Evolutionary conservation across 2,797 vertebrate genomes (phyloP).

Genomic region (Molossus molossus): DNA sequence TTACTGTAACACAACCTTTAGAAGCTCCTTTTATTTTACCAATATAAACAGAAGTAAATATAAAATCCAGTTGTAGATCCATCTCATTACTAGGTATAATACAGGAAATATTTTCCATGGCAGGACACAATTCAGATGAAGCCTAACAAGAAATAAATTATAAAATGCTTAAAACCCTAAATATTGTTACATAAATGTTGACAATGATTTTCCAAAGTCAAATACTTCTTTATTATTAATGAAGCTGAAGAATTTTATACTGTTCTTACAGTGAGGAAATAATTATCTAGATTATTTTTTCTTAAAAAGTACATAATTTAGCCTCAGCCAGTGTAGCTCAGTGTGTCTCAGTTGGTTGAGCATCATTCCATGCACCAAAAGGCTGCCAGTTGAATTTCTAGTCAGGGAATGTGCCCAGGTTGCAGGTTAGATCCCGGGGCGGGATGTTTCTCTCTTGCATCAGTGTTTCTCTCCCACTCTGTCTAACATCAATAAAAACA

Average conservation of each 20-base stretch:
- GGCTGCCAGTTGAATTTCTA: too few relatives aligned
- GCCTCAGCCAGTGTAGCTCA: too few relatives aligned
- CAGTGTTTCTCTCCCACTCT: too few relatives aligned
- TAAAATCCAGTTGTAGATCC: slow-evolving; percentile 85
- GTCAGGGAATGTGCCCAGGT: too few relatives aligned
- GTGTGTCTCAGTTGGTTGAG: too few relatives aligned
- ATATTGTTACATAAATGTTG: slow-evolving; percentile 52
- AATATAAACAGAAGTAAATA: slow-evolving; percentile 88
- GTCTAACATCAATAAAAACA: too few relatives aligned
- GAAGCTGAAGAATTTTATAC: slow-evolving; percentile 49
- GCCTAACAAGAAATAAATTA: slow-evolving; percentile 75
- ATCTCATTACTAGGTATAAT: slow-evolving; percentile 74
- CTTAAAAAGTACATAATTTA: background rate
- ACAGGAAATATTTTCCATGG: slow-evolving; percentile 79
- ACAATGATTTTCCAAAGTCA: slow-evolving; percentile 69
- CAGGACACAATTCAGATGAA: slow-evolving; percentile 79
- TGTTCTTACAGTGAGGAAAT: slow-evolving; percentile 57
- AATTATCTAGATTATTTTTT: slow-evolving; percentile 38
- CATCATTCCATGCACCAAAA: too few relatives aligned
- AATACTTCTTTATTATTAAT: slow-evolving; percentile 54
- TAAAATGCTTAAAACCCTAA: slow-evolving; percentile 71
- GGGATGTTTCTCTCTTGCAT: too few relatives aligned
- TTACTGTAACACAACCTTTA: slow-evolving; percentile 89
- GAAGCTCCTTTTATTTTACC: slow-evolving; percentile 89
- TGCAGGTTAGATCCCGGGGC: too few relatives aligned